These are phyloP conservation scores for Meleagris gallopavo DNA, from an alignment of 2,113 vertebrate species.

Conservation along the genomic window DNA sequence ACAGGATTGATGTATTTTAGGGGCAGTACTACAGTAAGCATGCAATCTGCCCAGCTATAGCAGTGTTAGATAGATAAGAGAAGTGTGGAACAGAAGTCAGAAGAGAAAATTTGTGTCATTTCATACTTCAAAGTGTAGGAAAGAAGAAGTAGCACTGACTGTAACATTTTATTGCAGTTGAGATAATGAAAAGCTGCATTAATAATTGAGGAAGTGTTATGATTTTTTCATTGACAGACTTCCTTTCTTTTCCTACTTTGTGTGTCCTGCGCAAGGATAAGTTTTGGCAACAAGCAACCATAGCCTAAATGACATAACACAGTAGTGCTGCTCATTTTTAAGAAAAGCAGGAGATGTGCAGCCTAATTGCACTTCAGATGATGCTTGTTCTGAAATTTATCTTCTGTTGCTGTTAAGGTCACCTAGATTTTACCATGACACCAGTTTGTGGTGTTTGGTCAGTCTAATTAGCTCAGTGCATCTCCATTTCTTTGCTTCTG, in stretches of 20 bases:
- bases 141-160: not conserved
- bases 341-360: not conserved
- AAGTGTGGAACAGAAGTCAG: not conserved
- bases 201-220: not conserved
- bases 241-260: not conserved
- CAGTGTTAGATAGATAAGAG: not conserved
- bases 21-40: not conserved
- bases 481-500: not conserved
- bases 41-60: too few relatives aligned
- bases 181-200: not conserved
- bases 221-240: not conserved
- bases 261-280: not conserved
- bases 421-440: not conserved
- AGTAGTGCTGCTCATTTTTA: not conserved
- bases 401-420: not conserved
- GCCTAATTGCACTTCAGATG: not conserved
- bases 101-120: not conserved
- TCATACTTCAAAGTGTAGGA: not conserved
- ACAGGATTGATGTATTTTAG: not conserved
- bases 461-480: not conserved
- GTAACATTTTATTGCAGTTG: not conserved
- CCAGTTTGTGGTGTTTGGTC: not conserved
- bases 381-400: not conserved
- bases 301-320: not conserved
- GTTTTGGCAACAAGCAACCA: not conserved